A percentile compares a stretch with the other conserved stretches of the same genome.
Evolutionary conservation across 2,888 invertebrate genomes (phyloP).

Genomic region (Coremacera marginata): DNA sequence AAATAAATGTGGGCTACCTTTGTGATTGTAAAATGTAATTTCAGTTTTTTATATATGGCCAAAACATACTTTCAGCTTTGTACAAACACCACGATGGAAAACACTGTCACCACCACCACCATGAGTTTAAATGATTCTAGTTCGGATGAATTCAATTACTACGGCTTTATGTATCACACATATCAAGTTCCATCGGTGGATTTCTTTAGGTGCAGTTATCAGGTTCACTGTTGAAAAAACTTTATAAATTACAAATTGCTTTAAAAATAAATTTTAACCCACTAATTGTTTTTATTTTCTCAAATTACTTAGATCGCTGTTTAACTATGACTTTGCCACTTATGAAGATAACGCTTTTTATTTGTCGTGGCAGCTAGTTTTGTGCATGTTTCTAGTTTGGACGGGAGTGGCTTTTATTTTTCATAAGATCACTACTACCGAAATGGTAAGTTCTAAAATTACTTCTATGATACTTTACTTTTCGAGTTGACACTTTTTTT

Average conservation of each 20-base stretch:
- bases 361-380: constrained; percentile 16
- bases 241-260: too few relatives aligned
- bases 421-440: not conserved
- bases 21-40: too few relatives aligned
- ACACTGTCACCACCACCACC: not conserved
- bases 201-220: too few relatives aligned
- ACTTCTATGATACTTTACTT: too few relatives aligned
- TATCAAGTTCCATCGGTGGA: too few relatives aligned
- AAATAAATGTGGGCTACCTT: not conserved
- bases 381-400: constrained; percentile 20
- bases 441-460: constrained; percentile 11
- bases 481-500: not conserved
- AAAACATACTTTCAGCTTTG: not conserved
- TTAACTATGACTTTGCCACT: not conserved
- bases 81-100: not conserved
- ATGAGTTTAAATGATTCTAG: not conserved
- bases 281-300: too few relatives aligned
- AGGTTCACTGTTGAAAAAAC: too few relatives aligned
- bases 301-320: not conserved
- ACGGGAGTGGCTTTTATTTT: constrained; percentile 5
- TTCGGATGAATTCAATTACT: too few relatives aligned
- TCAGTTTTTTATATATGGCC: not conserved
- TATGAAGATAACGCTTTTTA: not conserved
- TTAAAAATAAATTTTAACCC: too few relatives aligned
- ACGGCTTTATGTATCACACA: too few relatives aligned